Conservation (phyloP, 2,888 invertebrate genomes). For the Liodrosophila aerea region DNA sequence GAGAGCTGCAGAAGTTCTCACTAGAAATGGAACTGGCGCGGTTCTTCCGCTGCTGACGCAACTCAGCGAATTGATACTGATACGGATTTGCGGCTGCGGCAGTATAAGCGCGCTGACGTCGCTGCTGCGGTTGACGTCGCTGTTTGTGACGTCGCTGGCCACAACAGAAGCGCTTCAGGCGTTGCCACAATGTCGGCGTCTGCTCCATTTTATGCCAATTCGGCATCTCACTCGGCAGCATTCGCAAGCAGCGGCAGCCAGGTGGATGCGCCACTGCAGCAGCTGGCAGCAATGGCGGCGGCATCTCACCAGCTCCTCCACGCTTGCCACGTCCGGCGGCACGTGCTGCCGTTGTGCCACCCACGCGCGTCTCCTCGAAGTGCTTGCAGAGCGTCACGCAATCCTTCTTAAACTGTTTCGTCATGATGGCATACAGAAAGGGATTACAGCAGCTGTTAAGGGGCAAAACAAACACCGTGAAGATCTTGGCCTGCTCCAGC, state of each 20-base stretch:
- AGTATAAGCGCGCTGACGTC: conserved; percentile 76
- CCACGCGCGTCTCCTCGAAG: conserved; percentile 95
- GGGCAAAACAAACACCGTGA: conserved; percentile 97
- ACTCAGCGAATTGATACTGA: conserved; percentile 89
- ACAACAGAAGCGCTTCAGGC: conserved; percentile 75
- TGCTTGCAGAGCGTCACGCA: conserved; percentile 97
- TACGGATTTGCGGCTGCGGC: conserved; percentile 86
- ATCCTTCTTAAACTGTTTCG: conserved; percentile 98
- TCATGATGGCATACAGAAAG: conserved; percentile 97
- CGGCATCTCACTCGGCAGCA: conserved; percentile 81
- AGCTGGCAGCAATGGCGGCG: conserved; percentile 84
- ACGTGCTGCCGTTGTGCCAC: conserved; percentile 55
- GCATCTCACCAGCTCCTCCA: conserved; percentile 87
- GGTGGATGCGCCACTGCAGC: conserved; percentile 77
- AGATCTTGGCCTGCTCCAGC: conserved; percentile 97
- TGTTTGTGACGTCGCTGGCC: conserved; percentile 59
- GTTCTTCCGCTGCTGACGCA: conserved; percentile 88
- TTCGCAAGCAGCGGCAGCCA: conserved; percentile 84
- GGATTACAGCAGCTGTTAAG: conserved; percentile 99
- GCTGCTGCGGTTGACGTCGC: conserved; percentile 61
- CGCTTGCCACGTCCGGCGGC: conserved; percentile 49
- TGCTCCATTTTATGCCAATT: conserved; percentile 79
- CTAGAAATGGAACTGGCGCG: conserved; percentile 93
- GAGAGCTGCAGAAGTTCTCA: conserved; percentile 94
- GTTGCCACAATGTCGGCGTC: conserved; percentile 75